phyloP scores from a whole-genome alignment of 2,797 vertebrate species.

The Lithobates pipiens region DNA sequence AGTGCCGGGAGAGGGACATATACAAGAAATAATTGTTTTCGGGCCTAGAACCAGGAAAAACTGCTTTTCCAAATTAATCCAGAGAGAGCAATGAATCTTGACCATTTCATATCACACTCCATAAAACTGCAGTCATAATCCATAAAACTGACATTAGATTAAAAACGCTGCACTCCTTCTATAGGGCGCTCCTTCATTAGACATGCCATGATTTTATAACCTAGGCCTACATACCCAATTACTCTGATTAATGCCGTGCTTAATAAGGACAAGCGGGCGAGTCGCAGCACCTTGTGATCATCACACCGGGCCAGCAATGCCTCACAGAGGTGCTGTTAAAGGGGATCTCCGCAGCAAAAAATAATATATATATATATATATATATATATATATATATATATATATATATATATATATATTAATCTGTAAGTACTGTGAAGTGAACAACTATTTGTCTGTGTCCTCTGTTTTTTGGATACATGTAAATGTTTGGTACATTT shows the following conservation, averaged over 20 bases:
- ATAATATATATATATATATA: too few species aligned
- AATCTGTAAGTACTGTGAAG: background rate
- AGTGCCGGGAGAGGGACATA: slow-evolving; percentile 66
- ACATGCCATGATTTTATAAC: slow-evolving; percentile 71
- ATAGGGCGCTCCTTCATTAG: slow-evolving; percentile 69
- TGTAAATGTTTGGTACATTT: too few species aligned
- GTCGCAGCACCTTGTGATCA: slow-evolving; percentile 69
- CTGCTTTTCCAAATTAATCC: slow-evolving; percentile 73
- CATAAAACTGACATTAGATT: slow-evolving; percentile 77
- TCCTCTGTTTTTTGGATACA: background rate
- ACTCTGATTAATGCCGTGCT: slow-evolving; percentile 75
- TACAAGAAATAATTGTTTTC: slow-evolving; percentile 72
- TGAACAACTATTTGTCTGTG: background rate
- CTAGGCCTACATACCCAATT: slow-evolving; percentile 73
- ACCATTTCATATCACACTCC: slow-evolving; percentile 74
- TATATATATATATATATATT: too few species aligned
- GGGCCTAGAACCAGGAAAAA: slow-evolving; percentile 74
- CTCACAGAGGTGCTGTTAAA: background rate
- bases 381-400: too few species aligned
- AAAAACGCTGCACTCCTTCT: slow-evolving; percentile 69
- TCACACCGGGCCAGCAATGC: background rate
- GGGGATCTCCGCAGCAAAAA: background rate
- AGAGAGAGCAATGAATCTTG: slow-evolving; percentile 72
- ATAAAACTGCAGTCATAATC: slow-evolving; percentile 72
- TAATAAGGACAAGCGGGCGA: slow-evolving; percentile 67